phyloP scores from a whole-genome alignment of 1,140 invertebrate genomes.

The Apis cerana region DNA sequence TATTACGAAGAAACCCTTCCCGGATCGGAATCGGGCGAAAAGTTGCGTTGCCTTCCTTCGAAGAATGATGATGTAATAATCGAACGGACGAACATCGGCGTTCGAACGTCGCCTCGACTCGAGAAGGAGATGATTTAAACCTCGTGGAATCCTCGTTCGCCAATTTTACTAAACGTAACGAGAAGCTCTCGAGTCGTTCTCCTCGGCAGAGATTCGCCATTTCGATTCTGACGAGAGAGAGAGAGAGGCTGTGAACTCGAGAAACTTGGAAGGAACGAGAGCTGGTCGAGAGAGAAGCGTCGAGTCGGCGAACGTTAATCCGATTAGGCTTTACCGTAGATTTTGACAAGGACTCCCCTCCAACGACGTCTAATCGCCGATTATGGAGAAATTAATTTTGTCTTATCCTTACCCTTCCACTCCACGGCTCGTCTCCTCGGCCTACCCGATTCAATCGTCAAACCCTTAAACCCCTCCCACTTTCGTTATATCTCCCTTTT shows the following conservation, averaged over 20 bases:
- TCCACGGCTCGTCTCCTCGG: neutral
- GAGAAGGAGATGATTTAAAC: too few species aligned
- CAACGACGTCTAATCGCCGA: conserved; percentile 49
- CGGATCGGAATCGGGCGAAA: too few species aligned
- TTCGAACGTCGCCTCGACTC: too few species aligned
- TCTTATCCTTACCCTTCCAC: conserved; percentile 23
- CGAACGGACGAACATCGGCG: too few species aligned
- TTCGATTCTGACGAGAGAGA: too few species aligned
- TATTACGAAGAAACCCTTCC: neutral
- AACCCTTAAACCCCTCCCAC: too few species aligned
- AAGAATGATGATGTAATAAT: too few species aligned
- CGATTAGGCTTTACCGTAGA: conserved; percentile 65
- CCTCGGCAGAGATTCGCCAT: too few species aligned
- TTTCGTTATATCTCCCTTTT: neutral
- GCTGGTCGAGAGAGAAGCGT: conserved; percentile 20
- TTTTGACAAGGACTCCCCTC: conserved; percentile 47
- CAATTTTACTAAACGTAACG: too few species aligned
- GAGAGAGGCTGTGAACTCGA: too few species aligned
- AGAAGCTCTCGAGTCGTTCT: neutral
- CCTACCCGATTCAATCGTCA: neutral
- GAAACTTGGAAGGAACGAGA: conserved; percentile 16
- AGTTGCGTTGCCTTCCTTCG: too few species aligned
- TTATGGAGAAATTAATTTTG: conserved; percentile 61
- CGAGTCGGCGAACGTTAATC: conserved; percentile 53
- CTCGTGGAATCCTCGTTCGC: too few species aligned